Percentiles rank a stretch among this genome's conserved stretches.
Conservation (phyloP, 2,797 vertebrate genomes). For the Mico argentatus region DNA sequence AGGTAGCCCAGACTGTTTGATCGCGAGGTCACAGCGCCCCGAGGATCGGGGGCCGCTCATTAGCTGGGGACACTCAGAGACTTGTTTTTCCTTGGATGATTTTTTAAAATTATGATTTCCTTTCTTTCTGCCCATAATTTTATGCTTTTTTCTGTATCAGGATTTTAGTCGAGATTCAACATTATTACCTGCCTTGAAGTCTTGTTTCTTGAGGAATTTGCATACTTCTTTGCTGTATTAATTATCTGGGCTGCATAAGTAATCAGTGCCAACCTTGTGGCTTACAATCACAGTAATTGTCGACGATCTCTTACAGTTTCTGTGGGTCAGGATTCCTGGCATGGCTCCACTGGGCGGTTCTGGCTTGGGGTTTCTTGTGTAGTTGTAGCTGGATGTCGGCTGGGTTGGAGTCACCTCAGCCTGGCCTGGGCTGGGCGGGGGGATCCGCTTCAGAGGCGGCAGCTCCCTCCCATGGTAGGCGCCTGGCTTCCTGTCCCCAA, state of each 20-base stretch:
- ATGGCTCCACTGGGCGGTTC: not conserved
- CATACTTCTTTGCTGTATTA: not conserved
- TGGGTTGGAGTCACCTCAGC: not conserved
- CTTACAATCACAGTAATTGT: accelerated
- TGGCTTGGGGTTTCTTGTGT: not conserved
- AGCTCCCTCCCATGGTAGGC: too few relatives aligned
- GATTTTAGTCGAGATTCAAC: not conserved
- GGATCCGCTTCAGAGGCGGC: accelerated
- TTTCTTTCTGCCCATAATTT: not conserved
- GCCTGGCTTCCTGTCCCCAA: not conserved
- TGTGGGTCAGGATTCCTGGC: not conserved
- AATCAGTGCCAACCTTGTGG: not conserved
- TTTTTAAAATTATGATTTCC: not conserved
- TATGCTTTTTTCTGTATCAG: not conserved
- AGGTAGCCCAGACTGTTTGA: accelerated
- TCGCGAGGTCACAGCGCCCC: accelerated
- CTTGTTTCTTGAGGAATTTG: not conserved
- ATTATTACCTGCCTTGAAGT: not conserved
- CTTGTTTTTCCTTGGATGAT: not conserved
- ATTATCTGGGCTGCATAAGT: not conserved
- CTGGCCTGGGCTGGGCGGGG: not conserved
- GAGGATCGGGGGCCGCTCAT: accelerated
- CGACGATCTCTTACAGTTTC: not conserved
- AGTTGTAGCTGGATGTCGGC: too few relatives aligned
- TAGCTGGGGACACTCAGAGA: not conserved